Base-by-base conservation (phyloP, 2,113 vertebrate species). In the Petroica traversi region DNA sequence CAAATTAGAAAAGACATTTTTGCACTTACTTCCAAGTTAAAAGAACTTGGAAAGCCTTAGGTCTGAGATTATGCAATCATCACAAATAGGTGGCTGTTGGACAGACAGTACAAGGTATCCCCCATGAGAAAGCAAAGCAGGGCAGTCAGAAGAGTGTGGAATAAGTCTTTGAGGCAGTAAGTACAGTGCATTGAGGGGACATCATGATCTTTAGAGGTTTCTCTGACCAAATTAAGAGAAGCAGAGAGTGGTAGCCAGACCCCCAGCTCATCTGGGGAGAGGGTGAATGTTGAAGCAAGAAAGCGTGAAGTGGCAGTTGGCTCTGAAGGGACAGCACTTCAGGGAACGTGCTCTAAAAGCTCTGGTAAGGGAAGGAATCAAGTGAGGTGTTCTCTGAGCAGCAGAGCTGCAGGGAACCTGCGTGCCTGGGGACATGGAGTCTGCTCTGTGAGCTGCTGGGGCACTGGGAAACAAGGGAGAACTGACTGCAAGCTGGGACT, bases 1-100 rank as follows among this genome's bases (percentile, higher is more conserved):
- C 43, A 58, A 94, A 94, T 88, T 86, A 62, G 55, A 88, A 38
- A 80, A 90, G 94, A 88, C 82, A 29, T 88, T 59, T 88, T 82
- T 95, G 66, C 66, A 24, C 49, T 89, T 57, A 19, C 38, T 88
- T 83, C 63, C 23, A 55, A 86, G 77, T 78, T 81, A 64, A 81
- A 95, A 83, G 40, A 45, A 17, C 63, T 74, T 63, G 71, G 75
- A n/a, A 41, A 49, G 49, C 69, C 89, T 73, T 59, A 41, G 67
- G 63, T 90, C 75, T 43, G 38, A 49, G 82, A 8, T 93, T 69
- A 76, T 8, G n/a, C 72, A 76, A 8, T 74, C 26, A 0, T 4
- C 59, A 25, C 72, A 54, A 52, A 36, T 25, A 63, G 69, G 25
- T 80, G 75, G 38, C 71, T 83, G 28, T 61, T 66, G 87, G 69